A percentile compares a stretch with the other conserved stretches of the same genome.
Conservation (phyloP, 2,113 vertebrate genomes). For the Epinephelus cyanopodus region DNA sequence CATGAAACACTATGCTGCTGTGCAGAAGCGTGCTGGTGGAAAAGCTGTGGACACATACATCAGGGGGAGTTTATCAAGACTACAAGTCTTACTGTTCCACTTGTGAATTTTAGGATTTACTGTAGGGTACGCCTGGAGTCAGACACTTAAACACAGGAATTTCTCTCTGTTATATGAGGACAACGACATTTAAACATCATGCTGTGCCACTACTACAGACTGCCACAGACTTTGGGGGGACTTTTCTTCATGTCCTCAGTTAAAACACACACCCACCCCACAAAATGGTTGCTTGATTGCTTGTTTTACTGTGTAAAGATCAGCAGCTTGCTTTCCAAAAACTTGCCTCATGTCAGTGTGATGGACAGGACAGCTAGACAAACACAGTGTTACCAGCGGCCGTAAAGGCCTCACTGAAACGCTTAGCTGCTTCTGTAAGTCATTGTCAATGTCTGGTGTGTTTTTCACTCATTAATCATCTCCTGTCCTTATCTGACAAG, state of each 20-base stretch:
- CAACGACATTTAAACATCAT: conserved; percentile 6
- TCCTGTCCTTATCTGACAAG: conserved; percentile 33
- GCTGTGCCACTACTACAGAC: neutral
- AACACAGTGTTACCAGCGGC: conserved; percentile 20
- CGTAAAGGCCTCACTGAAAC: conserved; percentile 19
- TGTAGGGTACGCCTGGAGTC: conserved; percentile 14
- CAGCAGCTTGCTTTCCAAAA: neutral
- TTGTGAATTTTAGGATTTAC: conserved; percentile 35
- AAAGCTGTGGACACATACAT: conserved; percentile 58
- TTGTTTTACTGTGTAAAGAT: neutral
- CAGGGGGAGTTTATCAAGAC: conserved; percentile 26
- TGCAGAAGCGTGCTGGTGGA: conserved; percentile 61
- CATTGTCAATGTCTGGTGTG: conserved; percentile 13
- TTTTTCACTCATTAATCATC: conserved; percentile 54
- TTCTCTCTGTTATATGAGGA: conserved; percentile 8
- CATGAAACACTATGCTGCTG: conserved; percentile 66
- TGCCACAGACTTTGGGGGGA: neutral
- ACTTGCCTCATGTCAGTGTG: conserved; percentile 12
- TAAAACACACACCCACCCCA: conserved; percentile 5
- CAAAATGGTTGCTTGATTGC: neutral
- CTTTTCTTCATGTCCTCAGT: neutral
- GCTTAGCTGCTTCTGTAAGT: conserved; percentile 48
- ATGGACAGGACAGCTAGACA: conserved; percentile 40
- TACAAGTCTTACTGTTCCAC: conserved; percentile 43
- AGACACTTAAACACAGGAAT: conserved; percentile 31